Percentiles rank a stretch among this genome's conserved stretches.
Evolutionary conservation across 2,888 invertebrate species (phyloP).

Genomic region (Pandemis cinnamomeana): DNA sequence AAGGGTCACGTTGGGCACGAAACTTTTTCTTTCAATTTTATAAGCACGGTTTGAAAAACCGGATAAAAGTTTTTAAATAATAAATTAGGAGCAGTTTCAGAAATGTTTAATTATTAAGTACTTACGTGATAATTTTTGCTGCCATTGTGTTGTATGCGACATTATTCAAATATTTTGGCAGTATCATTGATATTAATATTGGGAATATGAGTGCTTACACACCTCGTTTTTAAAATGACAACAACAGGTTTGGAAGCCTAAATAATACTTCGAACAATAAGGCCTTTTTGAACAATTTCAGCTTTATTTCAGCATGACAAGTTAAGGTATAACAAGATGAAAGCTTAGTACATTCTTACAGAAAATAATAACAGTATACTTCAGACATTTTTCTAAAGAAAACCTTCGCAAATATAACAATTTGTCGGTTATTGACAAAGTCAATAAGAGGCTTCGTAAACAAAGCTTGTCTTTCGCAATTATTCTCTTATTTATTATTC

Average conservation of each 20-base stretch:
- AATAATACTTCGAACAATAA: neutral
- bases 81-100: neutral
- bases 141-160: neutral
- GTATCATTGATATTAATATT: neutral
- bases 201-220: too few species aligned
- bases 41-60: neutral
- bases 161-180: neutral
- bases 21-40: conserved; percentile 33
- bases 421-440: conserved; percentile 47
- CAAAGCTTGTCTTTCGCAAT: conserved; percentile 61
- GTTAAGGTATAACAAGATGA: neutral
- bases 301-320: neutral
- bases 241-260: too few species aligned
- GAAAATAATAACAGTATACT: conserved; percentile 2
- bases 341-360: neutral
- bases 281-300: neutral
- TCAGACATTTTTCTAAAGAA: neutral
- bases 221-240: too few species aligned
- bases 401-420: neutral
- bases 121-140: neutral
- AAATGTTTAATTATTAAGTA: neutral
- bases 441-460: conserved; percentile 52
- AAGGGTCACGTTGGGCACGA: conserved; percentile 1
- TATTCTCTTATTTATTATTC: conserved; percentile 65
- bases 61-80: neutral